phyloP scores from a whole-genome alignment of 1,140 invertebrate species.

The Nixonia krombeini region DNA sequence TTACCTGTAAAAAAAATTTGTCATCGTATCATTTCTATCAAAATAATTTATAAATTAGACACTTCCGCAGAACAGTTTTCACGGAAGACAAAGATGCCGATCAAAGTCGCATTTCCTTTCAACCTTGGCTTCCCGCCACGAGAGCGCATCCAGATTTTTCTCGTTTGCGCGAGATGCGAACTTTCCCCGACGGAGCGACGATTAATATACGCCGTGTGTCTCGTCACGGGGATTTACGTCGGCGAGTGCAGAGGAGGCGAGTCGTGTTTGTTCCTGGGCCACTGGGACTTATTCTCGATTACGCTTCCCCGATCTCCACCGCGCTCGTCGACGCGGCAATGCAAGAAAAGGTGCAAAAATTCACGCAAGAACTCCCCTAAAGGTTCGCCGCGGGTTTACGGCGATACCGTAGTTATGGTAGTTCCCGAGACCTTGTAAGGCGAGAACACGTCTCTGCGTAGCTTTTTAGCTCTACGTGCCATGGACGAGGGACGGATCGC shows the following conservation, averaged over 20 bases:
- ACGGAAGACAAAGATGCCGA: too few species aligned
- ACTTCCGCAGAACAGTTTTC: too few species aligned
- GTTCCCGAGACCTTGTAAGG: conserved; percentile 37
- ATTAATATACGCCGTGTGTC: neutral
- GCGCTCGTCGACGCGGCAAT: conserved; percentile 3
- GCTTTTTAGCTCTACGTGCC: neutral
- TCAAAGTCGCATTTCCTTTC: too few species aligned
- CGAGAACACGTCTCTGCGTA: neutral
- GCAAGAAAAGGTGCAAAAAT: conserved; percentile 34
- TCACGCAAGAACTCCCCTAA: conserved; percentile 27
- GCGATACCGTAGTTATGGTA: conserved; percentile 15
- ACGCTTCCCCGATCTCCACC: conserved; percentile 9
- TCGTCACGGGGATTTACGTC: conserved; percentile 1
- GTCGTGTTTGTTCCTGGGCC: conserved; percentile 17
- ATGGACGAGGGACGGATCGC: neutral
- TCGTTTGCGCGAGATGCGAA: conserved; percentile 6
- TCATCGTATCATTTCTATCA: too few species aligned
- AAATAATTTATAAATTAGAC: too few species aligned
- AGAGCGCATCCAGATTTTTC: too few species aligned
- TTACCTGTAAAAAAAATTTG: too few species aligned
- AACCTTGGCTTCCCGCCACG: too few species aligned
- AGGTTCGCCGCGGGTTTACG: conserved; percentile 21
- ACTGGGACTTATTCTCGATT: conserved; percentile 26
- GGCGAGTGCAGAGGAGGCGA: neutral
- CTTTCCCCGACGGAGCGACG: conserved; percentile 2